Conservation (phyloP, 2,888 invertebrate species). For the Pheosia tremula region DNA sequence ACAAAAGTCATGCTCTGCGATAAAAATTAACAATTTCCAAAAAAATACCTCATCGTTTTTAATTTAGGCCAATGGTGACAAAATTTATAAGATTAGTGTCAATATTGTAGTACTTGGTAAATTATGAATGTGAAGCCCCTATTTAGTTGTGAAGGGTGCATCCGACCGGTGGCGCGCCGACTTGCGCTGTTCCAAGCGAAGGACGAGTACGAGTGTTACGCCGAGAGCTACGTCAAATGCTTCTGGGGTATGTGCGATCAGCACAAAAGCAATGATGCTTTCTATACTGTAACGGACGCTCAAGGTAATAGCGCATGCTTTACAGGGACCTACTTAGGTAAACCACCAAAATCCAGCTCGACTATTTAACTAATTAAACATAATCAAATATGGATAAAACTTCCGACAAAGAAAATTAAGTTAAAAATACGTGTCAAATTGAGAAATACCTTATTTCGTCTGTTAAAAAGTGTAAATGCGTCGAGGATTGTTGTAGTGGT, state of each 20-base stretch:
- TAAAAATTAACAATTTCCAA: background rate
- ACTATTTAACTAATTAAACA: too few relatives aligned
- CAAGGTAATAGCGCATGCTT: background rate
- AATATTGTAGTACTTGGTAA: conserved; percentile 15
- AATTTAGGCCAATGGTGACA: conserved; percentile 7
- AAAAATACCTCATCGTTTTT: background rate
- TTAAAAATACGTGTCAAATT: too few relatives aligned
- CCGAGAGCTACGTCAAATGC: conserved; percentile 70
- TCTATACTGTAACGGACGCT: conserved; percentile 15
- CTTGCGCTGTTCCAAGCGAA: conserved; percentile 56
- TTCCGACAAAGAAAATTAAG: too few relatives aligned
- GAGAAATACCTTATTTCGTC: too few relatives aligned
- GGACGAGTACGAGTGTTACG: conserved; percentile 66
- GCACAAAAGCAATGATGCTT: conserved; percentile 54
- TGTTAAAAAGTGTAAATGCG: too few relatives aligned
- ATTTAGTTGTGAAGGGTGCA: conserved; percentile 53
- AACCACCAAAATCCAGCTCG: too few relatives aligned
- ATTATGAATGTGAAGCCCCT: conserved; percentile 45
- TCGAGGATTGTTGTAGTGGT: too few relatives aligned
- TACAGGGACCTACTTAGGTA: too few relatives aligned
- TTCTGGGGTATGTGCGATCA: conserved; percentile 73
- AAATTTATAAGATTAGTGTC: background rate
- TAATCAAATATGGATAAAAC: too few relatives aligned
- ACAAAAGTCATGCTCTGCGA: background rate
- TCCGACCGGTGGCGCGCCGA: conserved; percentile 50